Conservation (phyloP, 2,797 vertebrate species). For the Hyperoplus lanceolatus region DNA sequence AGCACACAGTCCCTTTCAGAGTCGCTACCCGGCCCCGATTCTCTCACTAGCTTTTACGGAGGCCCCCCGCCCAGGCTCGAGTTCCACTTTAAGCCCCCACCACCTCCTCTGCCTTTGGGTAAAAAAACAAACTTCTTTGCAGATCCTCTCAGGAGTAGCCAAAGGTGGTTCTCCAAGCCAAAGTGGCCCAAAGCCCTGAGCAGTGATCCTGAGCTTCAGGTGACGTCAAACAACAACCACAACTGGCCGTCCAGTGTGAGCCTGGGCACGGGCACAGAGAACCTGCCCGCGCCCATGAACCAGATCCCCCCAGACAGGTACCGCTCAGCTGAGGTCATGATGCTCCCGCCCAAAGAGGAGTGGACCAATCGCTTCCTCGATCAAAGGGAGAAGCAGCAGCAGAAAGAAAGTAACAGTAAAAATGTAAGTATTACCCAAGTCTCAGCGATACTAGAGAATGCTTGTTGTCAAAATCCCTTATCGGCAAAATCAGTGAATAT, state of each 20-base stretch:
- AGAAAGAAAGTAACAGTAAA: slow-evolving; percentile 62
- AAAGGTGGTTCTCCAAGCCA: slow-evolving; percentile 91
- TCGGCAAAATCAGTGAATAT: too few species aligned
- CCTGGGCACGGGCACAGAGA: slow-evolving; percentile 80
- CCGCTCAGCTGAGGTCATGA: slow-evolving; percentile 83
- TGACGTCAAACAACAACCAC: slow-evolving; percentile 73
- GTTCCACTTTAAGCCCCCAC: slow-evolving; percentile 84
- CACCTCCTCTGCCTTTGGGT: slow-evolving; percentile 82
- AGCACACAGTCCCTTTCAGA: slow-evolving; percentile 82
- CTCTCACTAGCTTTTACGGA: slow-evolving; percentile 84
- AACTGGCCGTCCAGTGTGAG: slow-evolving; percentile 80
- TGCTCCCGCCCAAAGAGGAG: slow-evolving; percentile 87
- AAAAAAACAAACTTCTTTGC: slow-evolving; percentile 73
- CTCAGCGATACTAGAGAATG: too few species aligned
- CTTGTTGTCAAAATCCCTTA: too few species aligned
- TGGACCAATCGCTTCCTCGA: slow-evolving; percentile 91
- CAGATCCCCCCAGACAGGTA: slow-evolving; percentile 92
- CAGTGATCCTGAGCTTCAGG: slow-evolving; percentile 87
- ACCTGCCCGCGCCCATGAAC: slow-evolving; percentile 90
- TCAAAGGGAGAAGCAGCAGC: slow-evolving; percentile 77
- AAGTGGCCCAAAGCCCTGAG: slow-evolving; percentile 89
- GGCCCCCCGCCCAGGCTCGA: slow-evolving; percentile 86
- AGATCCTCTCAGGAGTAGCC: slow-evolving; percentile 78
- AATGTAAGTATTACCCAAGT: slow-evolving; percentile 66
- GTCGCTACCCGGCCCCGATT: slow-evolving; percentile 85